phyloP scores from a whole-genome alignment of 1,140 invertebrate genomes.

The Asobara japonica region DNA sequence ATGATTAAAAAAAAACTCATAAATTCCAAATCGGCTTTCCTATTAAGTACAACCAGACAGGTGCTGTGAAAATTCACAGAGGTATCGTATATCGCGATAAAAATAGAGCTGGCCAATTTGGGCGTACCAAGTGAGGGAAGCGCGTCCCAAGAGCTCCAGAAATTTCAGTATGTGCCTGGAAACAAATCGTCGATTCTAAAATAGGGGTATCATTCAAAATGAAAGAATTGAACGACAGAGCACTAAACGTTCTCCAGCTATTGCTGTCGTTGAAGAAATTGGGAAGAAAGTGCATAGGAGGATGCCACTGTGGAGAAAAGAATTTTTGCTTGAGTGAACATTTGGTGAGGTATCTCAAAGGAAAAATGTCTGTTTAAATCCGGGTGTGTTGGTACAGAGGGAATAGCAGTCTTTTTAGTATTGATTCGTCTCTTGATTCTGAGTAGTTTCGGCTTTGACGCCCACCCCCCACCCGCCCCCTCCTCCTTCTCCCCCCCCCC shows the following conservation, averaged over 20 bases:
- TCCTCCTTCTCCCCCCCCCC: no score
- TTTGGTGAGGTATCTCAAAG: constrained; percentile 27
- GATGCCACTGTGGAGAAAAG: constrained; percentile 11
- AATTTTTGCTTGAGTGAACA: constrained; percentile 31
- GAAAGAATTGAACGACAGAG: constrained; percentile 16
- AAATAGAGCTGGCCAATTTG: background rate
- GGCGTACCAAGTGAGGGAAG: background rate
- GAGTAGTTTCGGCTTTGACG: constrained; percentile 30
- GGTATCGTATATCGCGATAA: background rate
- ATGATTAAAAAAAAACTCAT: background rate
- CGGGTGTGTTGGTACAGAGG: background rate
- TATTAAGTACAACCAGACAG: background rate
- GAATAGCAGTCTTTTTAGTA: constrained; percentile 9
- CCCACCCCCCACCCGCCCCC: no score
- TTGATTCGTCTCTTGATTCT: constrained; percentile 28
- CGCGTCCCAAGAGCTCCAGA: background rate
- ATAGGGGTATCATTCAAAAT: constrained; percentile 13
- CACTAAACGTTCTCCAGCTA: constrained; percentile 24
- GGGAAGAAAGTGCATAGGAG: background rate
- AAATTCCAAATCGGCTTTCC: background rate
- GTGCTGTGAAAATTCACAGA: background rate
- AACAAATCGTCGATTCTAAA: no score
- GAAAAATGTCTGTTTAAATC: constrained; percentile 18
- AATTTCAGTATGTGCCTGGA: constrained; percentile 12
- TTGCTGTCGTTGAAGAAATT: constrained; percentile 16